These are phyloP conservation scores for Andricus quercusramuli DNA, from an alignment of 2,888 invertebrate species.

Conservation along the genomic window DNA sequence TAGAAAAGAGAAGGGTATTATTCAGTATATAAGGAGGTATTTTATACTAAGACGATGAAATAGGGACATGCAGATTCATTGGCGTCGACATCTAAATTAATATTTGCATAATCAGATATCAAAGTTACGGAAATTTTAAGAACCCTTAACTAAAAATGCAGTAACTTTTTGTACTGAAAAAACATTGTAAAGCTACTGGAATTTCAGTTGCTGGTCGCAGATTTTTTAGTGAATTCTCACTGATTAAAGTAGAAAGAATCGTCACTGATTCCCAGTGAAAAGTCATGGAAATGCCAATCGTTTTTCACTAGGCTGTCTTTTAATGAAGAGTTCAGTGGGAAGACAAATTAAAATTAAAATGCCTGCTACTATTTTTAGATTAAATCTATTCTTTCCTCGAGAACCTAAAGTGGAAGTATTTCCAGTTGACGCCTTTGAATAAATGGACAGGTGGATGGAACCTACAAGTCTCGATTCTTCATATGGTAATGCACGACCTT, in stretches of 20 bases:
- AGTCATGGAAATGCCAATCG: no score
- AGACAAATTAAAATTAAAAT: constrained; percentile 17
- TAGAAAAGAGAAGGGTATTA: constrained; percentile 60
- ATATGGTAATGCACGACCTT: constrained; percentile 34
- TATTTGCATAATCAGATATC: neutral
- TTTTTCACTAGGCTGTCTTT: neutral
- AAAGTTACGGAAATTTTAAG: no score
- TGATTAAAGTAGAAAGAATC: no score
- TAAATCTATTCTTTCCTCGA: neutral
- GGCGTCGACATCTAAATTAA: neutral
- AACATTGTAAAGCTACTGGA: no score
- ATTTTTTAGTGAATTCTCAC: no score
- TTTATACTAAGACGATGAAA: neutral
- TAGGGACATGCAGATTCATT: constrained; percentile 9
- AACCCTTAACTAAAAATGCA: no score
- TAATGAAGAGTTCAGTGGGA: neutral
- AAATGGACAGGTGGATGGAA: constrained; percentile 28
- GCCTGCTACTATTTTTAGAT: neutral
- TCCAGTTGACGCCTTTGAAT: constrained; percentile 19
- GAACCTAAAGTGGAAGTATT: neutral
- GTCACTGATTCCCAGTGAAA: no score
- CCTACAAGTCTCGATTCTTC: constrained; percentile 14
- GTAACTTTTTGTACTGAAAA: no score
- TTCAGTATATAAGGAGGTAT: constrained; percentile 59
- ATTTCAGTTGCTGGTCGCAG: no score